These are phyloP conservation scores for Colletes gigas DNA, from an alignment of 1,140 invertebrate genomes.

Conservation along the genomic window DNA sequence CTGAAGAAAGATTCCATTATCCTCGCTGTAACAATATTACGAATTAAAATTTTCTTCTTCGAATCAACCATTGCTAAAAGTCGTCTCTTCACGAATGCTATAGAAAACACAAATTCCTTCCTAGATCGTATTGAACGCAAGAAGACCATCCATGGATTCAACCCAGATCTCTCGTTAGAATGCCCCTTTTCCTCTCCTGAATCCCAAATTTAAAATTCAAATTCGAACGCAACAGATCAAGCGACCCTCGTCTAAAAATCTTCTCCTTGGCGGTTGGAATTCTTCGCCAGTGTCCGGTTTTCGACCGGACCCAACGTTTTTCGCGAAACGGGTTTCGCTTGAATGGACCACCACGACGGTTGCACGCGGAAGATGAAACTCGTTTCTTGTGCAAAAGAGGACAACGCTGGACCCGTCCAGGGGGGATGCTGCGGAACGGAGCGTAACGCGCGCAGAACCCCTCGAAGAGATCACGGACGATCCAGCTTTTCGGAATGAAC, in stretches of 20 bases:
- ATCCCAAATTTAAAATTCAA: conserved; percentile 1
- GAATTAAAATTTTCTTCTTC: too few species aligned
- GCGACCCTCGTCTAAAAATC: not conserved
- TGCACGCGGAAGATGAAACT: conserved; percentile 47
- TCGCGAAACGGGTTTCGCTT: conserved; percentile 47
- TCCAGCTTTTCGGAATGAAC: conserved; percentile 70
- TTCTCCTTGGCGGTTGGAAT: conserved; percentile 40
- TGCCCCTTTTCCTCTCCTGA: too few species aligned
- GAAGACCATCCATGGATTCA: too few species aligned
- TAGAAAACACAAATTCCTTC: too few species aligned
- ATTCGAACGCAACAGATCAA: not conserved
- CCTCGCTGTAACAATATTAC: too few species aligned
- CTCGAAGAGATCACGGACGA: conserved; percentile 42
- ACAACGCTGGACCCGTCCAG: conserved; percentile 42
- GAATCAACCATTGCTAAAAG: too few species aligned
- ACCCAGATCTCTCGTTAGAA: too few species aligned
- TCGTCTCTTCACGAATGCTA: too few species aligned
- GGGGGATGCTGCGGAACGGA: conserved; percentile 47
- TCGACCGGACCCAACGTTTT: conserved; percentile 23
- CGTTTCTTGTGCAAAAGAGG: conserved; percentile 38
- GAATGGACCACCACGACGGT: conserved; percentile 50
- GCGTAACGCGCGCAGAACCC: conserved; percentile 22
- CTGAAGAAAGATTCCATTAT: too few species aligned
- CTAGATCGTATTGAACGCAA: too few species aligned
- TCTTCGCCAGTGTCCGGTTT: not conserved